Conservation (phyloP, 2,113 vertebrate genomes). For the Motacilla alba region DNA sequence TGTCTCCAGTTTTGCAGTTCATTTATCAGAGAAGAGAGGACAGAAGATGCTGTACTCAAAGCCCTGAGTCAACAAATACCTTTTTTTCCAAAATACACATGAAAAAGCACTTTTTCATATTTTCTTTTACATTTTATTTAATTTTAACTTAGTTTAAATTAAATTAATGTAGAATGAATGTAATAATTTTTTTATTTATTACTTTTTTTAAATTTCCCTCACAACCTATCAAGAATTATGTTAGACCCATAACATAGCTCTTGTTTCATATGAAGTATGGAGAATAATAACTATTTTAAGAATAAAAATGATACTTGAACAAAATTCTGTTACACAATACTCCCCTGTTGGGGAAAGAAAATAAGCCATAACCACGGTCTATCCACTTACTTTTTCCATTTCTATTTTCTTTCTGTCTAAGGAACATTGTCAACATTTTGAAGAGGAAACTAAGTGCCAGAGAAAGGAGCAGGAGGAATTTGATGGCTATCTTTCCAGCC, state of each 20-base stretch:
- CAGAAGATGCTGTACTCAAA: not conserved
- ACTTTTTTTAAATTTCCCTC: not conserved
- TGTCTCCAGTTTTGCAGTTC: not conserved
- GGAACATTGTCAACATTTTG: constrained; percentile 23
- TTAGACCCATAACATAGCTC: not conserved
- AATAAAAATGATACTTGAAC: constrained; percentile 35
- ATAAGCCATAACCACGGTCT: not conserved
- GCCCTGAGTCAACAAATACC: not conserved
- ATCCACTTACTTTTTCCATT: constrained; percentile 55
- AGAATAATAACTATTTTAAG: constrained; percentile 56
- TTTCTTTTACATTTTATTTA: not conserved
- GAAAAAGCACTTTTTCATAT: fast-evolving
- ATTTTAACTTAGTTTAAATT: not conserved
- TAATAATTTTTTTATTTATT: not conserved
- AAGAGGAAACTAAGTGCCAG: not conserved
- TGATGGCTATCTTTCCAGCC: constrained; percentile 35
- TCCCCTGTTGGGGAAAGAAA: constrained; percentile 34
- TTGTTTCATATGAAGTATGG: constrained; percentile 30
- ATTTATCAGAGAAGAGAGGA: not conserved
- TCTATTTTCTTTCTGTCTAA: constrained; percentile 7
- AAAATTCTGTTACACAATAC: constrained; percentile 48
- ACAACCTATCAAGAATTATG: not conserved
- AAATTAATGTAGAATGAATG: not conserved
- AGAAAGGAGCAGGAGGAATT: constrained; percentile 27
- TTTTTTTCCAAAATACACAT: not conserved